Conservation (phyloP, 2,113 vertebrate genomes). For the Crotophaga sulcirostris region DNA sequence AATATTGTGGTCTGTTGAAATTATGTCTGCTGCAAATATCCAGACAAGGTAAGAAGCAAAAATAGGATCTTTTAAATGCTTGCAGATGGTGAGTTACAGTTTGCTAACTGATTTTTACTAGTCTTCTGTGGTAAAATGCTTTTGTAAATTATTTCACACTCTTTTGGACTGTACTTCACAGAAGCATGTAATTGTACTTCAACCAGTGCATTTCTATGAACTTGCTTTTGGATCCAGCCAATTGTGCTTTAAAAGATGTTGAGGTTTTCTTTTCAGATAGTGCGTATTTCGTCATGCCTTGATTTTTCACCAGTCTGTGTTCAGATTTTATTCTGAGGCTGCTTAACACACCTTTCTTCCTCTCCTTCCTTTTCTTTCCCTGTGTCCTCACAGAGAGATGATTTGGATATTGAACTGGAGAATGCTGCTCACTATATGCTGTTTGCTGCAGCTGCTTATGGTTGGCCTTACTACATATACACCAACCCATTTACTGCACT, state of each 20-base stretch:
- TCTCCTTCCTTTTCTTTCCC: neutral
- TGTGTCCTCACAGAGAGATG: constrained; percentile 72
- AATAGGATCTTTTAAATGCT: neutral
- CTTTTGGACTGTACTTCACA: neutral
- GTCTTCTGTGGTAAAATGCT: neutral
- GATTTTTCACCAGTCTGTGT: neutral
- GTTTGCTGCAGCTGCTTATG: constrained; percentile 92
- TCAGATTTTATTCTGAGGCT: neutral
- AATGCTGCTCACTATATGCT: constrained; percentile 89
- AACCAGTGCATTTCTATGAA: neutral
- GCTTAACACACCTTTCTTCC: neutral
- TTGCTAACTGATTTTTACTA: neutral
- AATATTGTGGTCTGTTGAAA: neutral
- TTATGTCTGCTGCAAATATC: neutral
- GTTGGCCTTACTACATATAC: constrained; percentile 93
- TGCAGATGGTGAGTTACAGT: neutral
- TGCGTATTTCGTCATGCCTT: neutral
- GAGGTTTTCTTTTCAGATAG: neutral
- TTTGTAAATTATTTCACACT: neutral
- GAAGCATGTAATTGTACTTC: neutral
- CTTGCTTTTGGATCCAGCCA: neutral
- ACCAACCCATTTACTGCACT: constrained; percentile 85
- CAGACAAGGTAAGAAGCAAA: neutral
- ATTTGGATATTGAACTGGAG: constrained; percentile 87
- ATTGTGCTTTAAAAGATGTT: neutral